phyloP scores from a whole-genome alignment of 2,797 vertebrate genomes.

The Florisuga fusca region DNA sequence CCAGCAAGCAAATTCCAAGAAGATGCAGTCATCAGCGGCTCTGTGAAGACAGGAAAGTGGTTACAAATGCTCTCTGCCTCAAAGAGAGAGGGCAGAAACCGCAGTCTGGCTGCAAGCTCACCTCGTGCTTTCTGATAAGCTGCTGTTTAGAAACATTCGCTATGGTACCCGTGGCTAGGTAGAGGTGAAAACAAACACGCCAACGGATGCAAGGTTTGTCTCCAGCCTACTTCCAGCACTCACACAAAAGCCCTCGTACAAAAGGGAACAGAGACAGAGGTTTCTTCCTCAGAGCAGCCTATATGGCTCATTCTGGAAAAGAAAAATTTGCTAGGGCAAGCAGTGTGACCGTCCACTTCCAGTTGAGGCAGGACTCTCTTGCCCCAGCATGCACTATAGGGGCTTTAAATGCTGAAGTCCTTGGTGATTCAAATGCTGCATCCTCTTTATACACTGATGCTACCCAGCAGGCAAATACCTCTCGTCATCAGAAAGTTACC shows the following conservation, averaged over 20 bases:
- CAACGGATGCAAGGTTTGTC: background rate
- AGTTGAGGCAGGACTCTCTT: background rate
- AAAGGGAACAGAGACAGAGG: background rate
- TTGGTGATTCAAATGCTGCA: accelerated
- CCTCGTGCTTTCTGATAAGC: slow-evolving; percentile 42
- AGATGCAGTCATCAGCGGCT: slow-evolving; percentile 79
- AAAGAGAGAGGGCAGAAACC: slow-evolving; percentile 55
- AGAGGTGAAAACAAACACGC: background rate
- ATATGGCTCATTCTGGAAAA: background rate
- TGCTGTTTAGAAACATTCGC: background rate
- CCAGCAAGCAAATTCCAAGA: slow-evolving; percentile 83
- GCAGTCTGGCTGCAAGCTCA: slow-evolving; percentile 28
- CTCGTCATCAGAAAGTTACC: background rate
- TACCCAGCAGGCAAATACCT: background rate
- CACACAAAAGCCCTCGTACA: background rate
- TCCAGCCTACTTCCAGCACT: background rate
- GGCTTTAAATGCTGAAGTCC: background rate
- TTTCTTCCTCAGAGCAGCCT: background rate
- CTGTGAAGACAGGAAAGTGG: slow-evolving; percentile 81
- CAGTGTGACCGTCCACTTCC: accelerated
- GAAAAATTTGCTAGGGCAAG: background rate
- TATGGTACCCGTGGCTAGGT: background rate
- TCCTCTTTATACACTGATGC: background rate
- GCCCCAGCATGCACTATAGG: accelerated
- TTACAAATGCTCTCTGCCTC: slow-evolving; percentile 63